phyloP scores from a whole-genome alignment of 2,797 vertebrate genomes.

The Delichon dasypus region DNA sequence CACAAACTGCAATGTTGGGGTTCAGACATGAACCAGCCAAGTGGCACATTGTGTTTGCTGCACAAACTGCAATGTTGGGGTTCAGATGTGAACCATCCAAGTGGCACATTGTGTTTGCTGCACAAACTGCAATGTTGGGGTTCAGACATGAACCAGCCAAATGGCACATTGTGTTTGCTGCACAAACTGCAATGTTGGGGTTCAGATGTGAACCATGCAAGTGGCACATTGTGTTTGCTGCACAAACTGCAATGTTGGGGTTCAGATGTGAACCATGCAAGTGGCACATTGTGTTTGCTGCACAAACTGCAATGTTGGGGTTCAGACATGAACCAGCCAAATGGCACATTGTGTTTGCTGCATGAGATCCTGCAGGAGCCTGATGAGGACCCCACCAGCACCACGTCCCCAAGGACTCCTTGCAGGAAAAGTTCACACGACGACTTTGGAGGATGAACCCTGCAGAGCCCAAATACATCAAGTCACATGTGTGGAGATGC shows the following conservation, averaged over 20 bases:
- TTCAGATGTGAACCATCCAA: rapidly evolving
- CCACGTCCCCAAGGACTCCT: not conserved
- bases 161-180: too few relatives aligned
- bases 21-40: too few relatives aligned
- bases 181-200: too few relatives aligned
- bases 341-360: rapidly evolving
- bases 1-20: too few relatives aligned
- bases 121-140: too few relatives aligned
- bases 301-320: rapidly evolving
- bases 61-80: rapidly evolving
- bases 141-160: too few relatives aligned
- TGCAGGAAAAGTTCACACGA: not conserved
- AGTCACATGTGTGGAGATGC: not conserved
- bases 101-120: rapidly evolving
- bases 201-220: too few relatives aligned
- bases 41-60: too few relatives aligned
- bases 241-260: too few relatives aligned
- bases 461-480: rapidly evolving
- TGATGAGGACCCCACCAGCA: rapidly evolving
- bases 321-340: rapidly evolving
- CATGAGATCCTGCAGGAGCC: rapidly evolving
- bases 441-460: not conserved
- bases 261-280: too few relatives aligned
- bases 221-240: too few relatives aligned
- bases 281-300: too few relatives aligned